These are phyloP conservation scores for Patella ulyssiponensis DNA, from an alignment of 2,888 invertebrate genomes.

Conservation along the genomic window DNA sequence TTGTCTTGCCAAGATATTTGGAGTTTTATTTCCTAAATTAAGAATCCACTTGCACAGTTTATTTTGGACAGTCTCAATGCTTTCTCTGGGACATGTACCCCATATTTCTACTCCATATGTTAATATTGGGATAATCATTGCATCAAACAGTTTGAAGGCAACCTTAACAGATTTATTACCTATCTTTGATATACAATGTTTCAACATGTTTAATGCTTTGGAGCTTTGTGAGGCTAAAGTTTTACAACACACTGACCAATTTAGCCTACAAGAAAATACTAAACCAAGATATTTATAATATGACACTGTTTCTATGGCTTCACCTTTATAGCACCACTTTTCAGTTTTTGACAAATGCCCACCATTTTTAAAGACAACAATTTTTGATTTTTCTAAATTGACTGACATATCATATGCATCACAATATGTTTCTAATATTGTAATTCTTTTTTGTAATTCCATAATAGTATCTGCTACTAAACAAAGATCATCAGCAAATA, in stretches of 20 bases:
- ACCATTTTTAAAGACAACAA: not conserved
- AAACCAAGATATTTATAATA: slow-evolving; percentile 6
- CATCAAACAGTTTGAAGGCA: slow-evolving; percentile 8
- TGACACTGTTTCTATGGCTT: not conserved
- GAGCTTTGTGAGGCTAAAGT: slow-evolving; percentile 1
- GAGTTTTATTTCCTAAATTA: not conserved
- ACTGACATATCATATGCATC: slow-evolving; percentile 6
- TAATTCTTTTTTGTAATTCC: not conserved
- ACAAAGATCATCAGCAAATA: not conserved
- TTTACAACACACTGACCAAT: slow-evolving; percentile 8
- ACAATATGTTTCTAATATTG: slow-evolving; percentile 6
- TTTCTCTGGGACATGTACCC: not conserved
- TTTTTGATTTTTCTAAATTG: not conserved
- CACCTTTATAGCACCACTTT: not conserved
- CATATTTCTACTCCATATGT: slow-evolving; percentile 9
- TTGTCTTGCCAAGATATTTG: slow-evolving; percentile 2
- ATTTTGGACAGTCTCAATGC: slow-evolving; percentile 5
- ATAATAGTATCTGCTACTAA: not conserved
- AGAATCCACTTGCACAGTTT: not conserved
- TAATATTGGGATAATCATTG: slow-evolving; percentile 11
- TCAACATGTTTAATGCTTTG: slow-evolving; percentile 1
- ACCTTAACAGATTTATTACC: not conserved
- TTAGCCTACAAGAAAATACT: not conserved
- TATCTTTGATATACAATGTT: slow-evolving; percentile 3
- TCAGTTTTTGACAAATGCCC: slow-evolving; percentile 6